Base-by-base conservation (phyloP, 2,888 invertebrate species). In the Zaprionus bogoriensis region DNA sequence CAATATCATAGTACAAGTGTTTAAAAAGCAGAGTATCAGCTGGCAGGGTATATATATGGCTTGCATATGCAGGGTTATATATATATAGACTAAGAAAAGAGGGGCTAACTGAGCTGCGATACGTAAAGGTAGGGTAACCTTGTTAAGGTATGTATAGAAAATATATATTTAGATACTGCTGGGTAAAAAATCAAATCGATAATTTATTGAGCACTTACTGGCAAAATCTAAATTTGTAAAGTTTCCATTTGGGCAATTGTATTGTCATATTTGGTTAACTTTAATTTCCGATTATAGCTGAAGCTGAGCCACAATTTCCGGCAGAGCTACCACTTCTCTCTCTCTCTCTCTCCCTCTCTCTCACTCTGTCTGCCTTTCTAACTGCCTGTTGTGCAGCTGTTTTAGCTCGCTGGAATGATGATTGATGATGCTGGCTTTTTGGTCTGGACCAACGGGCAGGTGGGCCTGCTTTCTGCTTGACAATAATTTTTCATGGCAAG, bases 401-500 rank as follows among this genome's bases (percentile, higher is more conserved):
- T 58, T 48, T 50, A 46, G 59, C 50, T 52, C n/a, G 32, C 53
- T 42, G 39, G 12, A 52, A 59, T 60, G 52, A 63, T 72, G 71
- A 72, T 72, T 72, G 73, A 72, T 72, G 67, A 42, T 54, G 50
- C 47, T 57, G 50, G 46, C 39, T n/a, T 27, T 23, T 12, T 19
- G 42, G 27, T 53, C 25, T 42, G 14, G 20, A 50, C 17, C 39
- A 32, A 36, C 20, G 39, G 44, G 47, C 72, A 72, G 72, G 72
- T 70, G 66, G 66, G 51, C 52, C 45, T 61, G 38, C 55, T 51
- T 17, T n/a, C n/a, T 19, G 27, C 45, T 57, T 63, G 71, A 70
- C 62, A 70, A 67, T 67, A 65, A 67, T 79, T 55, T 72, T 75
- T 78, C 65, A 68, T 58, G 65, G 45, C 61, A 54, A 66, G 62